Conservation (phyloP, 2,113 vertebrate species). For the Nematolebias whitei region DNA sequence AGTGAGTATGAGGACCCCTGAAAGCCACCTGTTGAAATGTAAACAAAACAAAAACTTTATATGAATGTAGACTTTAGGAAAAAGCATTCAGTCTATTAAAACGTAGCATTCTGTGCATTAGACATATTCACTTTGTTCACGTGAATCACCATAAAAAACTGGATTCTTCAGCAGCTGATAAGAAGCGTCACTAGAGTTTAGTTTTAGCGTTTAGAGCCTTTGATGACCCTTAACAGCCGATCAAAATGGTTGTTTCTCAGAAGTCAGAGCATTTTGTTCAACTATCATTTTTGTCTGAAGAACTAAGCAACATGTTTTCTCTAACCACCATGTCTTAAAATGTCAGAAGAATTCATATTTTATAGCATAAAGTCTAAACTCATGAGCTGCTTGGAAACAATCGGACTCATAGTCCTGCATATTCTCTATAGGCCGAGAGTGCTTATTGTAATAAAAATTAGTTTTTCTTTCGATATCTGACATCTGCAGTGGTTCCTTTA, state of each 20-base stretch:
- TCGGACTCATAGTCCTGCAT: no score
- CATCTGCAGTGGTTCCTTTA: not conserved
- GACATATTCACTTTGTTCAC: not conserved
- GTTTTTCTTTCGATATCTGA: not conserved
- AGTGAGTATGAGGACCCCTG: no score
- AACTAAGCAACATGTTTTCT: no score
- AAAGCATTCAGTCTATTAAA: no score
- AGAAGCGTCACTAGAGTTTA: not conserved
- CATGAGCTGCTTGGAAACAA: not conserved
- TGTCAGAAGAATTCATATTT: not conserved
- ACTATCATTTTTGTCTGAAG: no score
- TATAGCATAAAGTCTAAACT: not conserved
- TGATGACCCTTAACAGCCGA: no score
- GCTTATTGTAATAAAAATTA: not conserved
- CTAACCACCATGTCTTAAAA: not conserved
- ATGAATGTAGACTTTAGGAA: no score
- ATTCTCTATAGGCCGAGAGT: no score
- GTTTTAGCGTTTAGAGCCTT: not conserved
- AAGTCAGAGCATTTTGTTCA: not conserved
- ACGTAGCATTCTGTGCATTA: no score
- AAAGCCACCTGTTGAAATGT: no score
- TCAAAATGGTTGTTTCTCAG: not conserved
- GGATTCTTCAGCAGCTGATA: not conserved
- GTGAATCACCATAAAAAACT: no score
- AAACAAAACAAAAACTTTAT: no score